A percentile compares a stretch with the other conserved stretches of the same genome.
phyloP scores from a whole-genome alignment of 1,140 invertebrate species.

The Pachyrhynchus sulphureomaculatus region DNA sequence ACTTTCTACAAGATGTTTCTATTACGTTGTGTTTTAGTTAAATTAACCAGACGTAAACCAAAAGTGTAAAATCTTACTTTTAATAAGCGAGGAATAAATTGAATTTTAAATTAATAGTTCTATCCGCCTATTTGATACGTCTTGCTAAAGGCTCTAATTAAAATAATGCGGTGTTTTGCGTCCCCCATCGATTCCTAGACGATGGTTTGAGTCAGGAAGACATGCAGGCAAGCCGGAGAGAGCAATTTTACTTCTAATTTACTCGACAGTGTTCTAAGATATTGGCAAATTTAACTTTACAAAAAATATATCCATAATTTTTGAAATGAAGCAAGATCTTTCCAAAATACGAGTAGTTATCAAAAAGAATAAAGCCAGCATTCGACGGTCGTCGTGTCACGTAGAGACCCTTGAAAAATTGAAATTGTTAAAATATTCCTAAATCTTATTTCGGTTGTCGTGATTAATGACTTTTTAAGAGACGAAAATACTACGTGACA shows the following conservation, averaged over 20 bases:
- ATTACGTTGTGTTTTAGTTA: too few species aligned
- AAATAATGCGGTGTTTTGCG: slow-evolving; percentile 19
- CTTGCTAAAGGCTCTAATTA: slow-evolving; percentile 11
- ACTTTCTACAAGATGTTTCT: too few species aligned
- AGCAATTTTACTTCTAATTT: slow-evolving; percentile 19
- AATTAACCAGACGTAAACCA: neutral
- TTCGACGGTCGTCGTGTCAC: too few species aligned
- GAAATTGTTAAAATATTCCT: too few species aligned
- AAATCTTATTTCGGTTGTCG: too few species aligned
- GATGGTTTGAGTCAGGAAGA: slow-evolving; percentile 13
- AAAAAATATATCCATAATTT: neutral
- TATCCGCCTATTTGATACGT: slow-evolving; percentile 1
- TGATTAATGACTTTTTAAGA: too few species aligned
- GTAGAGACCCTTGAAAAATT: too few species aligned
- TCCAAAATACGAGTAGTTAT: too few species aligned
- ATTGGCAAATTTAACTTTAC: too few species aligned
- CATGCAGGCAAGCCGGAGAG: slow-evolving; percentile 39
- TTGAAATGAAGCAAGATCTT: neutral
- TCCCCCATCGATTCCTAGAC: slow-evolving; percentile 15
- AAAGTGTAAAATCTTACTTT: neutral
- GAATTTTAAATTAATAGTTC: neutral
- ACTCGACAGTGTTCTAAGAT: too few species aligned
- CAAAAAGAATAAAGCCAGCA: too few species aligned
- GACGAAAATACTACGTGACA: too few species aligned
- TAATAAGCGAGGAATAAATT: neutral